These are phyloP conservation scores for Iguana delicatissima DNA, from an alignment of 2,797 vertebrate genomes.

Conservation along the genomic window DNA sequence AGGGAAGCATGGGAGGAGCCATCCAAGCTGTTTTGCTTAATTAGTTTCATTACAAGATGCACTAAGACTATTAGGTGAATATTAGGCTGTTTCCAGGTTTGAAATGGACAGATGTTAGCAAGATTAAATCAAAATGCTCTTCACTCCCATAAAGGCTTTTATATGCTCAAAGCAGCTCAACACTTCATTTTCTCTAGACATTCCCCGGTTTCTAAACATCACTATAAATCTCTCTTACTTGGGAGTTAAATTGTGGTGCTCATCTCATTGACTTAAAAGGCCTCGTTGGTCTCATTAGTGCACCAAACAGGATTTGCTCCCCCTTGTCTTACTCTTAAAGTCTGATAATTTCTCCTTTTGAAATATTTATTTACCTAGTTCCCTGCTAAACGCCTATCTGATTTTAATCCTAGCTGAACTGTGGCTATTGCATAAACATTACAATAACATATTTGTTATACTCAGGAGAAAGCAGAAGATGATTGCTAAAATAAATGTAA, in stretches of 20 bases:
- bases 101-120: constrained; percentile 76
- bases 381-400: constrained; percentile 67
- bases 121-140: constrained; percentile 76
- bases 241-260: constrained; percentile 54
- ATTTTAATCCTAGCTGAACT: constrained; percentile 72
- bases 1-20: constrained; percentile 44
- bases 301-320: constrained; percentile 59
- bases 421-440: constrained; percentile 68
- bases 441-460: constrained; percentile 66
- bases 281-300: constrained; percentile 55
- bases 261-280: constrained; percentile 49
- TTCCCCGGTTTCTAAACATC: constrained; percentile 56
- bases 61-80: constrained; percentile 75
- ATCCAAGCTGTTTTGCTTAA: constrained; percentile 75
- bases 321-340: constrained; percentile 67
- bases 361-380: constrained; percentile 62
- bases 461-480: constrained; percentile 37
- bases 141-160: constrained; percentile 61
- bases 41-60: constrained; percentile 78
- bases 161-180: constrained; percentile 60
- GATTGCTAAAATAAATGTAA: constrained; percentile 60
- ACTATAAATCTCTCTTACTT: constrained; percentile 53
- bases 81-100: constrained; percentile 71
- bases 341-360: constrained; percentile 61
- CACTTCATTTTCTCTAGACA: constrained; percentile 51